A percentile compares a stretch with the other conserved stretches of the same genome.
Evolutionary conservation across 1,140 invertebrate species (phyloP).

Genomic region (Drosophila azteca): DNA sequence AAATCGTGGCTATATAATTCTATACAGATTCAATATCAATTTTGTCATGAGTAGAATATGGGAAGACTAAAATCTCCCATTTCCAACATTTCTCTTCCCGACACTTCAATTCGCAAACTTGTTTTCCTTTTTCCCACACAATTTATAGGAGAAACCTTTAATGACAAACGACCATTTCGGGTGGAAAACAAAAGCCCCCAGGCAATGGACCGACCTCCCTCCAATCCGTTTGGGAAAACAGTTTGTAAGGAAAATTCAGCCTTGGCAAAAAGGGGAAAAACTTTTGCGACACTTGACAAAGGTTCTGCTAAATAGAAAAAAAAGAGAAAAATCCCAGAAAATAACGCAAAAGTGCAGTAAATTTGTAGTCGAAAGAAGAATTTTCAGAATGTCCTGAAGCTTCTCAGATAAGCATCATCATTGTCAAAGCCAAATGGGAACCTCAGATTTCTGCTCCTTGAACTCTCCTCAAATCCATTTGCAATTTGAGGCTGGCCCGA

Average conservation of each 20-base stretch:
- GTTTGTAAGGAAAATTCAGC: background rate
- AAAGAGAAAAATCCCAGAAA: slow-evolving; percentile 6
- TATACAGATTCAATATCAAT: too few relatives aligned
- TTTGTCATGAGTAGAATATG: too few relatives aligned
- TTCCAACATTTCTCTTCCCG: background rate
- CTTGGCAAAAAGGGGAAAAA: slow-evolving; percentile 29
- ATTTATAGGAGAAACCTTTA: slow-evolving; percentile 27
- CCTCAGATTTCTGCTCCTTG: slow-evolving; percentile 6
- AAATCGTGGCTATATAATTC: too few relatives aligned
- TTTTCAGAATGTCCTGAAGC: background rate
- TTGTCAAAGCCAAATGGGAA: background rate
- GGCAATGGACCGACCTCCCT: background rate
- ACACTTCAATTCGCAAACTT: background rate
- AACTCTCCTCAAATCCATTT: slow-evolving; percentile 7
- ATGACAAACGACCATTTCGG: slow-evolving; percentile 10
- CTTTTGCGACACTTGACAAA: slow-evolving; percentile 53
- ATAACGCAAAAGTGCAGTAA: slow-evolving; percentile 38
- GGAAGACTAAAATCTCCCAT: too few relatives aligned
- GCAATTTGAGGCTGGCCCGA: slow-evolving; percentile 21
- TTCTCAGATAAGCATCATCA: too few relatives aligned
- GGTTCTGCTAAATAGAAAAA: slow-evolving; percentile 11
- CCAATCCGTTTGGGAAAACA: background rate
- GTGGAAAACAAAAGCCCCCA: background rate
- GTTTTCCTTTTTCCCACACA: slow-evolving; percentile 17
- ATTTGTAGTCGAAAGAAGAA: slow-evolving; percentile 13